Base-by-base conservation (phyloP, 2,888 invertebrate genomes). In the Perizoma affinitatum region DNA sequence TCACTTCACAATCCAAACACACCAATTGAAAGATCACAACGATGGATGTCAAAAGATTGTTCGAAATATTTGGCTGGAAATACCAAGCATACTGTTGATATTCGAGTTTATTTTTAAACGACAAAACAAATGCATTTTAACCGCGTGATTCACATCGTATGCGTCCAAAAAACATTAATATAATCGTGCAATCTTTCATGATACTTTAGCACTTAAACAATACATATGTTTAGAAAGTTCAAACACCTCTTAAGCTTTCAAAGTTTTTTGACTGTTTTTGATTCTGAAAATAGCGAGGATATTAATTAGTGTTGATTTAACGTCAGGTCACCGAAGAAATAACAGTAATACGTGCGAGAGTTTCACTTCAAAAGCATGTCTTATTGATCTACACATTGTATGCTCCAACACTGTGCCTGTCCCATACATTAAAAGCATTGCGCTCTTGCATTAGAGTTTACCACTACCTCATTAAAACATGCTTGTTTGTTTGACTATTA, bases 101-200 rank as follows among this genome's bases (percentile, higher is more conserved):
- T 55, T 34, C 34, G 41, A 42, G 54, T 38, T n/a, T 57, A 54
- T 57, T 54, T 57, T 40, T 34, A 54, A 0, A 44, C 42, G 42
- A 61, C 57, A 61, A 61, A 54, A 49, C 40, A 46, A 57, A 54
- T 61, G 36, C 53, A 43, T 50, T 38, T 56, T 35, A 10, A 54
- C 38, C 35, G 48, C 45, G 49, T 49, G 36, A 61, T 54, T 57
- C 52, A 56, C 46, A 50, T 45, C 48, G 46, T 51, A 60, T 55
- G 11, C 36, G 48, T 45, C 22, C 33, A 34, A 43, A 43, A 34
- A 34, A 43, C 49, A 48, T 61, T 49, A 50, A 9, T 22, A 44
- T 52, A 52, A 61, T 53, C 55, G 38, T 55, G 43, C 11, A 36
- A 40, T 61, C 22, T 38, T 36, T 56, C 61, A 56, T 22, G 44